Evolutionary conservation across 2,888 invertebrate genomes (phyloP).

Genomic region (Platycnemis pennipes): DNA sequence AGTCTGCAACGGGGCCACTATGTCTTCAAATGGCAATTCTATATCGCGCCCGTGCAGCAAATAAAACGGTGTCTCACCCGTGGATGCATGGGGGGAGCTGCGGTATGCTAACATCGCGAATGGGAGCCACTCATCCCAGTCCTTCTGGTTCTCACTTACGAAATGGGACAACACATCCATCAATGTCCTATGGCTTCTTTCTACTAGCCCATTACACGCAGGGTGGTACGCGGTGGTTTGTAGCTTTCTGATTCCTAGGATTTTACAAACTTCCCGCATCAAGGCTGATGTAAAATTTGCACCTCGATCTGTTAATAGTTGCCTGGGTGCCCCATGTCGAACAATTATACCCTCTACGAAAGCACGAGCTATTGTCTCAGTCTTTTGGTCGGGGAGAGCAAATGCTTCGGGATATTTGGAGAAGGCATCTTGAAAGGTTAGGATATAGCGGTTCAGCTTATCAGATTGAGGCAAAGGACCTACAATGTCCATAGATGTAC

Average conservation of each 20-base stretch:
- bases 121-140: constrained; percentile 26
- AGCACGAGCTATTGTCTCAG: constrained; percentile 71
- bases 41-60: not conserved
- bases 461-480: too few relatives aligned
- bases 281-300: constrained; percentile 74
- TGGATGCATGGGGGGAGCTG: not conserved
- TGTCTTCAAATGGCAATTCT: not conserved
- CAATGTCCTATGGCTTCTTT: not conserved
- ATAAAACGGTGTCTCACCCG: too few relatives aligned
- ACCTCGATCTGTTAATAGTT: too few relatives aligned
- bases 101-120: not conserved
- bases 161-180: not conserved
- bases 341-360: constrained; percentile 71
- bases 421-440: constrained; percentile 72
- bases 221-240: constrained; percentile 75
- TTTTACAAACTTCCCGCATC: constrained; percentile 72
- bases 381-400: constrained; percentile 72
- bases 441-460: too few relatives aligned
- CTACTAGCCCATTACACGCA: constrained; percentile 73
- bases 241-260: constrained; percentile 73
- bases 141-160: not conserved
- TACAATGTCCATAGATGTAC: too few relatives aligned
- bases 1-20: too few relatives aligned
- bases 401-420: constrained; percentile 72
- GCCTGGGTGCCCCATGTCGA: not conserved